Conservation (phyloP, 2,888 invertebrate species). For the Cotesia congregata region DNA sequence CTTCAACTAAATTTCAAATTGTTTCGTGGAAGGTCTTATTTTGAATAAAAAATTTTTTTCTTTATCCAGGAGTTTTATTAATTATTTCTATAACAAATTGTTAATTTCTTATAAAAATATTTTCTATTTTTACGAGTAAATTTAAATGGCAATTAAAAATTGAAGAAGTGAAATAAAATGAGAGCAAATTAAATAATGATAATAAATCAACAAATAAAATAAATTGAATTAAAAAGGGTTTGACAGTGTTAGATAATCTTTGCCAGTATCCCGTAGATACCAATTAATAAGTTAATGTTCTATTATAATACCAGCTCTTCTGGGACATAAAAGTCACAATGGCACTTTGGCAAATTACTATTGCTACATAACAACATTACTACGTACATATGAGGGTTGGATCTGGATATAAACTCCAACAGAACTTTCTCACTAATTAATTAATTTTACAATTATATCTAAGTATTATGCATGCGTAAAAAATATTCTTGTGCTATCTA, state of each 20-base stretch:
- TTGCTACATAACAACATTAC: slow-evolving; percentile 28
- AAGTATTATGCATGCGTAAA: not conserved
- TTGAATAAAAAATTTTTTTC: too few relatives aligned
- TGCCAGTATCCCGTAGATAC: slow-evolving; percentile 24
- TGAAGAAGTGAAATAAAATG: too few relatives aligned
- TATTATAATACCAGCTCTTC: slow-evolving; percentile 22
- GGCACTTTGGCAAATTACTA: slow-evolving; percentile 36
- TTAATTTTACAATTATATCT: slow-evolving; percentile 10
- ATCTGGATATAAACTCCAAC: not conserved
- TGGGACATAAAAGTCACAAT: slow-evolving; percentile 29
- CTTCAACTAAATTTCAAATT: too few relatives aligned
- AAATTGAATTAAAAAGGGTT: slow-evolving; percentile 2
- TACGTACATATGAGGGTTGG: slow-evolving; percentile 1
- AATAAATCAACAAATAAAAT: not conserved
- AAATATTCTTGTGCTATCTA: not conserved
- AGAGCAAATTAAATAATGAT: not conserved
- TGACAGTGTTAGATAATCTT: slow-evolving; percentile 23
- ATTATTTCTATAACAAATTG: too few relatives aligned
- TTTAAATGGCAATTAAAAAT: too few relatives aligned
- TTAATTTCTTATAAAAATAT: too few relatives aligned
- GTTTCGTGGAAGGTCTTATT: too few relatives aligned
- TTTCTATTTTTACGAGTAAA: too few relatives aligned
- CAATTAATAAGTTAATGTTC: slow-evolving; percentile 34
- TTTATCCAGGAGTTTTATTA: too few relatives aligned
- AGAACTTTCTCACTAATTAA: not conserved